Percentiles rank a stretch among this genome's conserved stretches.
phyloP scores from a whole-genome alignment of 1,140 invertebrate species.

The Drosophila bifasciata region DNA sequence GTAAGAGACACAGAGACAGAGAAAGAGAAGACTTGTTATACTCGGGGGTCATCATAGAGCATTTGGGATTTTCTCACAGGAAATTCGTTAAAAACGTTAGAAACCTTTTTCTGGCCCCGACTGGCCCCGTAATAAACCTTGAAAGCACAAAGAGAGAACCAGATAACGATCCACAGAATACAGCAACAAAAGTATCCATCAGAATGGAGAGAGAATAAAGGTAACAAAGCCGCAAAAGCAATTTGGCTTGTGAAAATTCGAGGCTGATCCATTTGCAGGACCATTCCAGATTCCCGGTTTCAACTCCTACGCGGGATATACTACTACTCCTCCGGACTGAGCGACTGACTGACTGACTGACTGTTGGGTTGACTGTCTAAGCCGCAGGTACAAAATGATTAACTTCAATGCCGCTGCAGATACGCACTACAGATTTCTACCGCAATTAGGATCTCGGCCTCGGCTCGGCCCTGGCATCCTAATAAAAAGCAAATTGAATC shows the following conservation, averaged over 20 bases:
- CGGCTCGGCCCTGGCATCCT: slow-evolving; percentile 45
- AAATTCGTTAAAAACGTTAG: slow-evolving; percentile 48
- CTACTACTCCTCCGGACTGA: slow-evolving; percentile 4
- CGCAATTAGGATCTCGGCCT: slow-evolving; percentile 66
- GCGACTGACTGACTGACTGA: slow-evolving; percentile 35
- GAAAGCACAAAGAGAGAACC: slow-evolving; percentile 70
- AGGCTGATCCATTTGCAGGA: slow-evolving; percentile 68
- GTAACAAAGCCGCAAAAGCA: slow-evolving; percentile 56
- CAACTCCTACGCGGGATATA: neutral
- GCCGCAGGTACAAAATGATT: slow-evolving; percentile 80
- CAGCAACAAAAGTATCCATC: slow-evolving; percentile 49
- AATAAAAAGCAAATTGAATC: slow-evolving; percentile 72
- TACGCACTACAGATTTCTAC: slow-evolving; percentile 57
- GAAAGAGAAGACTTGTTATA: slow-evolving; percentile 43
- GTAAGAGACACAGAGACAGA: slow-evolving; percentile 32
- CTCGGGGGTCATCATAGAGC: slow-evolving; percentile 57
- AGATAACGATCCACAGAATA: slow-evolving; percentile 67
- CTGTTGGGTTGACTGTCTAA: slow-evolving; percentile 74
- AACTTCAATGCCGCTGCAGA: slow-evolving; percentile 58
- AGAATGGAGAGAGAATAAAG: slow-evolving; percentile 29
- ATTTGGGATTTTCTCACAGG: slow-evolving; percentile 68
- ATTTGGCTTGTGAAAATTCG: slow-evolving; percentile 73
- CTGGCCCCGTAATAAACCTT: slow-evolving; percentile 40
- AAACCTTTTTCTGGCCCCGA: slow-evolving; percentile 14
- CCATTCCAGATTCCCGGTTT: slow-evolving; percentile 17